Evolutionary conservation across 2,797 vertebrate genomes (phyloP), one percentile per base, ranked within the genome.

Genomic region (Odontamblyopus rebecca): DNA sequence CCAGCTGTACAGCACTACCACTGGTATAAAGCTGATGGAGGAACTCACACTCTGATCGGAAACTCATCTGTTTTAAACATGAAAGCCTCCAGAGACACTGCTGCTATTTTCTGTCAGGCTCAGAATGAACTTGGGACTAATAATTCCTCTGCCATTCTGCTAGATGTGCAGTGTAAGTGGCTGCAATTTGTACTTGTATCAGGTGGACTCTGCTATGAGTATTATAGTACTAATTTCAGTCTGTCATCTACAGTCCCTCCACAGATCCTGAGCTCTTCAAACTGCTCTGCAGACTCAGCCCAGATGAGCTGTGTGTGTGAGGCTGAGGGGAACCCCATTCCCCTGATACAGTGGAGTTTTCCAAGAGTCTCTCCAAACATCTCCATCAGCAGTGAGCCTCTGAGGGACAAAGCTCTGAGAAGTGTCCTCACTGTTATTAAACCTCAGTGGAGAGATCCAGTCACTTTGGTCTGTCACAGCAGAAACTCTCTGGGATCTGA

Each of bases 321-420:
- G 61, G 72, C 69, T 67, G 26, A 53, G 41, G 79, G 82, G 51
- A 78, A 76, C 38, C 84, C 84, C 9, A 6, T 51, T 30, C 80
- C 85, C 50, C 71, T n/a, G 27, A 56, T 84, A 53, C 35, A 68
- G 48, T 86, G 84, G 80, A 60, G 1, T 61, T 61, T 79, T n/a
- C 62, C 68, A 5, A 38, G 13, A 50, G 1, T 50, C 12, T 65
- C 63, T 48, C n/a, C 63, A 26, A 3, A 11, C 23, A 32, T 44
- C 11, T 70, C 74, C 67, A 74, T 72, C 71, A 77, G 19, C 11
- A 69, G 72, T 72, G 69, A 77, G 19, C 15, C 11, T 51, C 27
- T 69, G 23, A n/a, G 60, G 5, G 29, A 61, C 30, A 32, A 72
- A n/a, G 15, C 5, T 51, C 23, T 69, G 15, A 65, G 63, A 41